A percentile compares a stretch with the other conserved stretches of the same genome.
Conservation (phyloP, 1,140 invertebrate genomes). For the Drosophila subobscura region DNA sequence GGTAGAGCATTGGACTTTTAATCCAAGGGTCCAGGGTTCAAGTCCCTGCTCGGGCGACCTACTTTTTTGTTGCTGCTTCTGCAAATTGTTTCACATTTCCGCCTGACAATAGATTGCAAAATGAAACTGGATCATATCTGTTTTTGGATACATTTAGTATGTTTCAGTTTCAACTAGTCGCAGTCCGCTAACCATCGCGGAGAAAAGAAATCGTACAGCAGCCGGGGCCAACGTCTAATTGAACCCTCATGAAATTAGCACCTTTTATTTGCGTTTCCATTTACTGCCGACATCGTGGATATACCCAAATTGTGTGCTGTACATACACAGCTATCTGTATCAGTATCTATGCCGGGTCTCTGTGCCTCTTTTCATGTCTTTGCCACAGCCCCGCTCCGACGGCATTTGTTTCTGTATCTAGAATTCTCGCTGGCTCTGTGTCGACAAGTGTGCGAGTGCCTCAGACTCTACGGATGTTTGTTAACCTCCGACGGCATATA, state of each 20-base stretch:
- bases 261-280: conserved; percentile 78
- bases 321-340: conserved; percentile 43
- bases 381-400: no score
- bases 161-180: conserved; percentile 21
- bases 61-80: conserved; percentile 3
- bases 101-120: neutral
- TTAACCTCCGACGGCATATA: conserved; percentile 15
- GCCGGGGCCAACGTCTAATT: conserved; percentile 66
- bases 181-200: conserved; percentile 7
- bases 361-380: neutral
- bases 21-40: conserved; percentile 91
- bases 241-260: conserved; percentile 82
- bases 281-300: conserved; percentile 63
- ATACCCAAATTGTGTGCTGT: conserved; percentile 62
- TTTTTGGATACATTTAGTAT: neutral
- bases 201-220: conserved; percentile 63
- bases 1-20: conserved; percentile 92
- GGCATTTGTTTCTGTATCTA: conserved; percentile 33
- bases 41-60: conserved; percentile 90
- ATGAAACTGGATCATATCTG: neutral
- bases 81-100: neutral
- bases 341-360: conserved; percentile 23
- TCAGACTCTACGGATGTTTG: conserved; percentile 27
- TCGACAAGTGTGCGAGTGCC: conserved; percentile 10
- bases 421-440: conserved; percentile 11